Conservation (phyloP, 2,113 vertebrate genomes). For the Perca fluviatilis region DNA sequence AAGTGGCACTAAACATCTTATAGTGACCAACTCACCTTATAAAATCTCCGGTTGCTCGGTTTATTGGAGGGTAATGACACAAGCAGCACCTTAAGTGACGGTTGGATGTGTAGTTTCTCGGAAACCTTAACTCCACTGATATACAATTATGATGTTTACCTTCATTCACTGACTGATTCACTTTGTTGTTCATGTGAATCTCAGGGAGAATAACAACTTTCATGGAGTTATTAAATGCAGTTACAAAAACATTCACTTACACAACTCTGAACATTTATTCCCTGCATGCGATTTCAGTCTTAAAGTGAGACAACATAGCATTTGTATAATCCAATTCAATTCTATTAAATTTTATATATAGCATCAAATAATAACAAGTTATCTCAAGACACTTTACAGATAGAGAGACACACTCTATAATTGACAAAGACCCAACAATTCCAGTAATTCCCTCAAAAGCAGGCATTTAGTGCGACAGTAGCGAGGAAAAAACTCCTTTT, state of each 20-base stretch:
- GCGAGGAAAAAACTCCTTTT: no score
- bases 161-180: not conserved
- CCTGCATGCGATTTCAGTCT: not conserved
- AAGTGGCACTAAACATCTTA: slow-evolving; percentile 19
- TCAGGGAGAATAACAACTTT: not conserved
- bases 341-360: no score
- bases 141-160: not conserved
- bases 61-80: slow-evolving; percentile 37
- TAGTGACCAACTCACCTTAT: slow-evolving; percentile 20
- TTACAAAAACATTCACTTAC: not conserved
- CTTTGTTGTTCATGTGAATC: not conserved
- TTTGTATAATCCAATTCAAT: not conserved
- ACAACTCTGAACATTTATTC: not conserved
- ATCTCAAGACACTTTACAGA: no score
- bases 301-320: not conserved
- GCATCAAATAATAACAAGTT: no score
- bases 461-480: no score
- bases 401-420: no score
- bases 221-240: not conserved
- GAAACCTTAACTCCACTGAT: not conserved
- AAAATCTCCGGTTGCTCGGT: slow-evolving; percentile 54
- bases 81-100: slow-evolving; percentile 13
- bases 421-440: no score
- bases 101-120: slow-evolving; percentile 21
- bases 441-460: no score